phyloP scores from a whole-genome alignment of 2,113 vertebrate genomes.

The Gadus chalcogrammus region DNA sequence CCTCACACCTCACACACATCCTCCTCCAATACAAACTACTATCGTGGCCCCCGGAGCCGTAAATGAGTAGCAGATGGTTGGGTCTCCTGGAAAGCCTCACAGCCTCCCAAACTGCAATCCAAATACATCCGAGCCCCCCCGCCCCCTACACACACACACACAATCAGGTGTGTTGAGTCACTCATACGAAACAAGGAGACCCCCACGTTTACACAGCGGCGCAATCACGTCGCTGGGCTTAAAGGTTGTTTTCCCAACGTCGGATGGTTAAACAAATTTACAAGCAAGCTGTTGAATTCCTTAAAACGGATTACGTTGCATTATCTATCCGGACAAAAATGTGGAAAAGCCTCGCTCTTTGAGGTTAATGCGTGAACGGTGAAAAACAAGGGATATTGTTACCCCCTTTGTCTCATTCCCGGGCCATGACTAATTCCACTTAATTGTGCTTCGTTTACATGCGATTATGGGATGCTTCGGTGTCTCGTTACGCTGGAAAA shows the following conservation, averaged over 20 bases:
- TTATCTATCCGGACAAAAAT: slow-evolving; percentile 4
- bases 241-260: slow-evolving; percentile 21
- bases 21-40: slow-evolving; percentile 46
- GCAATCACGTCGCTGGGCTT: slow-evolving; percentile 7
- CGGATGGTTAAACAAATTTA: slow-evolving; percentile 4
- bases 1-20: slow-evolving; percentile 45
- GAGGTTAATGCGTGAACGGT: slow-evolving; percentile 6
- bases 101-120: slow-evolving; percentile 57
- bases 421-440: slow-evolving; percentile 44
- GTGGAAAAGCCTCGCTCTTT: slow-evolving; percentile 3
- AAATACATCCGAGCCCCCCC: slow-evolving; percentile 63
- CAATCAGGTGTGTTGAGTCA: slow-evolving; percentile 67
- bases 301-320: neutral
- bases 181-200: slow-evolving; percentile 26
- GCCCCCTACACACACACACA: slow-evolving; percentile 9
- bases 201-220: slow-evolving; percentile 14
- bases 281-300: slow-evolving; percentile 8
- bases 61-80: slow-evolving; percentile 74
- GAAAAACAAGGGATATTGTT: slow-evolving; percentile 38
- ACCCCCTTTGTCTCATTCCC: slow-evolving; percentile 45
- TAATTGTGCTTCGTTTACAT: too few relatives aligned
- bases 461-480: too few relatives aligned
- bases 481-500: too few relatives aligned
- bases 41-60: slow-evolving; percentile 41
- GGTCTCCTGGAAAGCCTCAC: slow-evolving; percentile 57